Evolutionary conservation across 92 coral and sea anemone genomes (phyloP).

Genomic region (Bergia puertoricense): DNA sequence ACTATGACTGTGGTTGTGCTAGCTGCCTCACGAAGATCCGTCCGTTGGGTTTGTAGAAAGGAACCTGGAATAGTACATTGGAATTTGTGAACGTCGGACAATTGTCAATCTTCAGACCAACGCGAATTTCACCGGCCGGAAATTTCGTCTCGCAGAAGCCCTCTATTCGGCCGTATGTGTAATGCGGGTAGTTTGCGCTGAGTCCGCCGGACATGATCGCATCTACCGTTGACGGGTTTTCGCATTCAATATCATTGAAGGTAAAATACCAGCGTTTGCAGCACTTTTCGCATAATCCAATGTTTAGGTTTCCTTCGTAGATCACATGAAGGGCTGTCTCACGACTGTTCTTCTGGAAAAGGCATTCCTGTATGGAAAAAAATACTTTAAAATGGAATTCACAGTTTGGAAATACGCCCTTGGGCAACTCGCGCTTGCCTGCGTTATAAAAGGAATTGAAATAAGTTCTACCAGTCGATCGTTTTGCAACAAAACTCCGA

Average conservation of each 20-base stretch:
- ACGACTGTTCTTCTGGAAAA: slow-evolving; percentile 46
- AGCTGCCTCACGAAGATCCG: slow-evolving; percentile 60
- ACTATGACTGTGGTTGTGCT: slow-evolving; percentile 56
- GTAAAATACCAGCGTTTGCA: slow-evolving; percentile 73
- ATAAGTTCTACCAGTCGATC: background rate
- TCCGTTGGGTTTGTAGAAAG: slow-evolving; percentile 63
- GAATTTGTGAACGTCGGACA: slow-evolving; percentile 62
- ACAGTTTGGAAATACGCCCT: background rate
- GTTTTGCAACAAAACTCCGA: background rate
- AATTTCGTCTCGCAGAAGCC: slow-evolving; percentile 67
- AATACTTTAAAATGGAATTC: background rate
- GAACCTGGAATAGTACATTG: slow-evolving; percentile 41
- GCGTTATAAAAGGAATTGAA: background rate
- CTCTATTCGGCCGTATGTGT: slow-evolving; percentile 72
- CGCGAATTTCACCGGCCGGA: slow-evolving; percentile 57
- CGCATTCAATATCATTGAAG: slow-evolving; percentile 60
- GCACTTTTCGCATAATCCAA: slow-evolving; percentile 62
- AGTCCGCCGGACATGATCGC: slow-evolving; percentile 83
- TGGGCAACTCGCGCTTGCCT: background rate
- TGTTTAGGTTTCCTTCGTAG: slow-evolving; percentile 66
- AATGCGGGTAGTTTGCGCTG: slow-evolving; percentile 64
- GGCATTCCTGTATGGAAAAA: slow-evolving; percentile 51
- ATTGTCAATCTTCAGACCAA: slow-evolving; percentile 65
- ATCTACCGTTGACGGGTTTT: slow-evolving; percentile 58
- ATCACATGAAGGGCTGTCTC: slow-evolving; percentile 58